Evolutionary conservation across 1,140 invertebrate genomes (phyloP), one percentile per base, ranked within the genome.

Genomic region (Drosophila navojoa): DNA sequence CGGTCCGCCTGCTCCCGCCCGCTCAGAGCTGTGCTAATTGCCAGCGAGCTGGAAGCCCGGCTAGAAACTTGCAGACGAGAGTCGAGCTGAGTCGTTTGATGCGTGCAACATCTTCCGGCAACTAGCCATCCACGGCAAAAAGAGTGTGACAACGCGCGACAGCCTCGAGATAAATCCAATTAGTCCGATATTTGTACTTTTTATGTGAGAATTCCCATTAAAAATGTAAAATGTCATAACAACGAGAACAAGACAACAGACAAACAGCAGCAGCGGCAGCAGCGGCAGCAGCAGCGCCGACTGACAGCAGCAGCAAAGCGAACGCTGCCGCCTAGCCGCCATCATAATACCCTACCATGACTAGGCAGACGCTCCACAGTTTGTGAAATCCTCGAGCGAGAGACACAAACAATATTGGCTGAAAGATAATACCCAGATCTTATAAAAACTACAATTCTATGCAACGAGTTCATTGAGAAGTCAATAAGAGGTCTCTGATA

Each of bases 171-270:
- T 91, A 91, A 91, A 91, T 91, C 90, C 90, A 91, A 91, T 91
- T 91, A 91, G 90, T 91, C 90, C 74, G 90, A 91, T 91, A 91
- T 91, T 91, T 91, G 90, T 91, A 91, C 85, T 91, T 90, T 90
- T 91, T 91, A 87, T 91, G 82, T 91, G 86, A 86, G 86, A 87
- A 91, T 91, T 91, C 90, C 76, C 81, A 91, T 91, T 91, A 91
- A 91, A 91, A 91, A 82, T 89, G 79, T 90, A 86, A 90, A 90
- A 90, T 90, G 81, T 86, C 78, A 81, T 81, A 90, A 90, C 86
- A 81, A 90, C 86, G 80, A 90, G 72, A 90, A 81, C 81, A 90
- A 84, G 85, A 90, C 85, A 90, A 90, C 80, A 82, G 73, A 77
- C 79, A 71, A 70, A 54, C 38, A 77, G 49, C 54, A 67, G 62